These are phyloP conservation scores for Taenaris catops DNA, from an alignment of 2,888 invertebrate species.

Conservation along the genomic window DNA sequence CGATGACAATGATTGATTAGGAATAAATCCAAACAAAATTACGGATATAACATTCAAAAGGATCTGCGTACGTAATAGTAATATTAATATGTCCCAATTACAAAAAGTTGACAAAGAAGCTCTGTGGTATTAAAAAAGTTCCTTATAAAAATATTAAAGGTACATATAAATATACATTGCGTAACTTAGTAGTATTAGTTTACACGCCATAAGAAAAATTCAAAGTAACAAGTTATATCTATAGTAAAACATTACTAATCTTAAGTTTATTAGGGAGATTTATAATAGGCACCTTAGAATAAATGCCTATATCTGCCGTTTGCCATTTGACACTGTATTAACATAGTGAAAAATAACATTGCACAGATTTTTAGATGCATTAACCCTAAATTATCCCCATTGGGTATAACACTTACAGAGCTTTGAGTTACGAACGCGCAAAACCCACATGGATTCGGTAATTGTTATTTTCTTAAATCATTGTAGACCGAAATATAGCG, in stretches of 20 bases:
- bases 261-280: constrained; percentile 10
- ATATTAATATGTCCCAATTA: no score
- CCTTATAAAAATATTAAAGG: constrained; percentile 58
- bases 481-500: no score
- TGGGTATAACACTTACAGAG: constrained; percentile 1
- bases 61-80: no score
- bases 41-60: no score
- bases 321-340: constrained; percentile 3
- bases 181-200: constrained; percentile 41
- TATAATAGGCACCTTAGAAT: constrained; percentile 31
- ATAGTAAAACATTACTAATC: constrained; percentile 5
- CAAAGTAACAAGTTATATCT: constrained; percentile 12
- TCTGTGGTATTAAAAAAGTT: constrained; percentile 15
- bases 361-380: background rate
- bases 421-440: no score
- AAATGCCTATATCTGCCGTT: constrained; percentile 3
- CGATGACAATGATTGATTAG: no score
- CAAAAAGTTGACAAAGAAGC: constrained; percentile 8
- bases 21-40: no score
- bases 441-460: no score
- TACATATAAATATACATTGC: constrained; percentile 55
- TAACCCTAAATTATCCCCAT: background rate
- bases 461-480: no score
- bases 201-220: constrained; percentile 10
- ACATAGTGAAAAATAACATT: constrained; percentile 2